Evolutionary conservation across 2,888 invertebrate species (phyloP), one percentile per base, ranked within the genome.

Genomic region (Phengaris alcon): DNA sequence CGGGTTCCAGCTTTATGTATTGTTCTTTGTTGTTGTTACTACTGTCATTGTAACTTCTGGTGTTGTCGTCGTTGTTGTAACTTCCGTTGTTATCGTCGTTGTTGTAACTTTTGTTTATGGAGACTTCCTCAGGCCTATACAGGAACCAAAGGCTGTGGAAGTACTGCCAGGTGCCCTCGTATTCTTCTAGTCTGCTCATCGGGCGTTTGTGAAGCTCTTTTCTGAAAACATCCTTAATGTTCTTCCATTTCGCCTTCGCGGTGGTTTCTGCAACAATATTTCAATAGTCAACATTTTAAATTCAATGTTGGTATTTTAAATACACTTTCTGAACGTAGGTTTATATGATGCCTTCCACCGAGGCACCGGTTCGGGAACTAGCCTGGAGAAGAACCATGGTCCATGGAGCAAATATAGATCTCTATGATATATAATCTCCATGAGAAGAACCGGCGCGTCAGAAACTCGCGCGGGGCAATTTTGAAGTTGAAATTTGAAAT

Each of bases 181-280:
- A 64, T 12, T 64, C 64, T 6, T 64, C 64, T 12, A 64, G 35
- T 35, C 35, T 35, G 35, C 22, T 64, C 35, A 64, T 35, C 35
- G 64, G 64, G 15, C 9, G 12, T 35, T 64, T 64, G 35, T 64
- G 6, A 35, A 64, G 35, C 12, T 64, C 64, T 12, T 64, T 64
- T 12, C 13, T 44, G 64, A 35, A 64, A 1, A 64, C 35, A 44
- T 64, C 64, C 64, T 44, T 35, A 6, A 64, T 7, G 35, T 64
- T 64, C 64, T 44, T 64, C 64, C 64, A 64, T 64, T 64, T 64
- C 64, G 35, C 6, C 64, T 64, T 64, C 35, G 35, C 64, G 13
- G 6, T 44, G 35, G 9, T 12, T 12, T 12, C 64, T 64, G 64
- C 13, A 64, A 64, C 35, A 64, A 59, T 22, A 22, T 8, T 22